These are phyloP conservation scores for Synanthedon andrenaeformis DNA, from an alignment of 2,888 invertebrate genomes.

Conservation along the genomic window DNA sequence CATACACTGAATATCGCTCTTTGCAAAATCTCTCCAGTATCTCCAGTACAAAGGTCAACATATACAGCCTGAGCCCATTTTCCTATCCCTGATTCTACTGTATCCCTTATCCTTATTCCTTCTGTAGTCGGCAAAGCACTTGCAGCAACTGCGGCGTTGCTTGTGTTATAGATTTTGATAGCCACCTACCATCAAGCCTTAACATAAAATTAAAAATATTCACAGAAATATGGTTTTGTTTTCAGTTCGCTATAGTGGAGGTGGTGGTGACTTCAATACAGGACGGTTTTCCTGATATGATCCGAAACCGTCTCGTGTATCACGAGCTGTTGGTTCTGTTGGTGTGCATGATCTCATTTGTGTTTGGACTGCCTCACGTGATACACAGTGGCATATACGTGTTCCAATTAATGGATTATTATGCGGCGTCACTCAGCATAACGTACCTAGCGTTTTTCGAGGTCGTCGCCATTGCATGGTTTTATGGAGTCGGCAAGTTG, in stretches of 20 bases:
- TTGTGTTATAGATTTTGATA: too few species aligned
- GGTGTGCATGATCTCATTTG: slow-evolving; percentile 84
- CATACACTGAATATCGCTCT: too few species aligned
- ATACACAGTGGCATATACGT: slow-evolving; percentile 92
- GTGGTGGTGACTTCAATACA: slow-evolving; percentile 94
- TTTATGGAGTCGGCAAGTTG: slow-evolving; percentile 85
- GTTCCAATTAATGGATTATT: slow-evolving; percentile 93
- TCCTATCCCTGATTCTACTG: too few species aligned
- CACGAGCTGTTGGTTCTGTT: slow-evolving; percentile 88
- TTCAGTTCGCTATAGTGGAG: slow-evolving; percentile 93
- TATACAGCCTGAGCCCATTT: too few species aligned
- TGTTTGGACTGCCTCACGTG: slow-evolving; percentile 89
- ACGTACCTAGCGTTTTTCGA: slow-evolving; percentile 95
- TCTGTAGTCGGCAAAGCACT: too few species aligned
- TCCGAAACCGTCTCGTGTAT: slow-evolving; percentile 83
- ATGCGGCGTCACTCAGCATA: slow-evolving; percentile 91
- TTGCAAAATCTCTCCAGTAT: too few species aligned
- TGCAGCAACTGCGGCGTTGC: too few species aligned
- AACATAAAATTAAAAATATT: background rate
- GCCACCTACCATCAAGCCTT: too few species aligned
- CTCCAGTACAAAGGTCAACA: too few species aligned
- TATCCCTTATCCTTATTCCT: background rate
- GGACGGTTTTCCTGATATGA: slow-evolving; percentile 91
- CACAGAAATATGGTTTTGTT: slow-evolving; percentile 14
- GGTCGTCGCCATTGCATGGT: slow-evolving; percentile 91